A percentile compares a stretch with the other conserved stretches of the same genome.
Evolutionary conservation across 1,140 invertebrate species (phyloP).

Genomic region (Drosophila pallidifrons): DNA sequence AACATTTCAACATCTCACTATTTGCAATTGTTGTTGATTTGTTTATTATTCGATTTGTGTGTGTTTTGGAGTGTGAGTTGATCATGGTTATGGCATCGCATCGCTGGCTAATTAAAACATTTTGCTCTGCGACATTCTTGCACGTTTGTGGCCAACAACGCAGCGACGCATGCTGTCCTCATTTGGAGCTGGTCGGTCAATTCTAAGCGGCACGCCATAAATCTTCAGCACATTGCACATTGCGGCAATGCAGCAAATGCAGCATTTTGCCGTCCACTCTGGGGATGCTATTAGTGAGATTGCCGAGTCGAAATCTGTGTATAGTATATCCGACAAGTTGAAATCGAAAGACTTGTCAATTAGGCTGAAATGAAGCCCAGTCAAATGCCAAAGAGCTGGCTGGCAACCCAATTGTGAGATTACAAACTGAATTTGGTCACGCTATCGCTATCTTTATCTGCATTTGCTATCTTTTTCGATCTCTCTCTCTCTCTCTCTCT

Average conservation of each 20-base stretch:
- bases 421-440: conserved; percentile 49
- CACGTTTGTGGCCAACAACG: conserved; percentile 57
- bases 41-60: conserved; percentile 29
- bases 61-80: background rate
- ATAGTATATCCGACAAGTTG: conserved; percentile 1
- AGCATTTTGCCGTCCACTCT: conserved; percentile 19
- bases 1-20: background rate
- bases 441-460: conserved; percentile 7
- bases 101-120: conserved; percentile 73
- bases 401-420: conserved; percentile 67
- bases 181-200: conserved; percentile 55
- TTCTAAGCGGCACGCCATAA: conserved; percentile 63
- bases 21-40: background rate
- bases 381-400: conserved; percentile 57
- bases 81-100: conserved; percentile 11
- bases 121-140: conserved; percentile 61
- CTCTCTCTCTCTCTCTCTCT: background rate
- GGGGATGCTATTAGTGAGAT: conserved; percentile 61
- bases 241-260: conserved; percentile 13
- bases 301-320: background rate
- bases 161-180: conserved; percentile 60
- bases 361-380: conserved; percentile 47
- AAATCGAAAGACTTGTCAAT: conserved; percentile 61
- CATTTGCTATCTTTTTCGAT: background rate
- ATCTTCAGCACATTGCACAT: conserved; percentile 29